Conservation (phyloP, 1,140 invertebrate genomes). For the Trachymyrmex cornetzi region DNA sequence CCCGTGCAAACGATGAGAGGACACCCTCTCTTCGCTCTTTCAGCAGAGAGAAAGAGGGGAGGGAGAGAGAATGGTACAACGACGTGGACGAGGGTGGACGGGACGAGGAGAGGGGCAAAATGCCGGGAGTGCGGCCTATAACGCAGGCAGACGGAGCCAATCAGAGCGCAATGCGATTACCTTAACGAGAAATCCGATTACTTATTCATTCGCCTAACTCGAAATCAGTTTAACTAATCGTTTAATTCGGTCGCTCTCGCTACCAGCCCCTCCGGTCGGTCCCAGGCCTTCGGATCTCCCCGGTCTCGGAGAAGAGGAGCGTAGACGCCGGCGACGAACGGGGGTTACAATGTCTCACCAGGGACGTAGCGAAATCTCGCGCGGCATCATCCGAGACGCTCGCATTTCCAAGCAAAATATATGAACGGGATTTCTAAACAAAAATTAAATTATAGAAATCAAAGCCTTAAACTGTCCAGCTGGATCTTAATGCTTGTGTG, state of each 20-base stretch:
- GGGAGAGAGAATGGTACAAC: background rate
- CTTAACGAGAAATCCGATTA: conserved; percentile 87
- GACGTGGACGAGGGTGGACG: conserved; percentile 14
- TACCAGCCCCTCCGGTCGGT: conserved; percentile 65
- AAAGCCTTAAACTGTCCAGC: too few relatives aligned
- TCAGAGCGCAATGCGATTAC: conserved; percentile 86
- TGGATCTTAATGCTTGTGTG: too few relatives aligned
- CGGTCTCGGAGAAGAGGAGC: conserved; percentile 57
- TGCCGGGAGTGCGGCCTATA: conserved; percentile 77
- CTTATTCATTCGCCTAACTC: conserved; percentile 87
- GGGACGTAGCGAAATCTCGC: conserved; percentile 48
- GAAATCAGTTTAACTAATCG: conserved; percentile 87
- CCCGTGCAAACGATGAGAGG: conserved; percentile 33
- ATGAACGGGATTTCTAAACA: background rate
- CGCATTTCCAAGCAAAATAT: background rate
- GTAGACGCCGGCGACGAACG: conserved; percentile 21
- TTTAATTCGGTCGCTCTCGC: conserved; percentile 84
- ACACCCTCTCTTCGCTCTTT: conserved; percentile 6
- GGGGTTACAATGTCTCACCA: conserved; percentile 53
- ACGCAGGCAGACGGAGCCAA: conserved; percentile 84
- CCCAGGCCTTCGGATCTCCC: conserved; percentile 53
- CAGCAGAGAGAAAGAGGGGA: background rate
- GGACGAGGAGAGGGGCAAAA: conserved; percentile 55
- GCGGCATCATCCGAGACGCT: background rate
- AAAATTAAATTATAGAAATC: too few relatives aligned